phyloP scores from a whole-genome alignment of 2,888 invertebrate genomes.

The Callinectes sapidus region DNA sequence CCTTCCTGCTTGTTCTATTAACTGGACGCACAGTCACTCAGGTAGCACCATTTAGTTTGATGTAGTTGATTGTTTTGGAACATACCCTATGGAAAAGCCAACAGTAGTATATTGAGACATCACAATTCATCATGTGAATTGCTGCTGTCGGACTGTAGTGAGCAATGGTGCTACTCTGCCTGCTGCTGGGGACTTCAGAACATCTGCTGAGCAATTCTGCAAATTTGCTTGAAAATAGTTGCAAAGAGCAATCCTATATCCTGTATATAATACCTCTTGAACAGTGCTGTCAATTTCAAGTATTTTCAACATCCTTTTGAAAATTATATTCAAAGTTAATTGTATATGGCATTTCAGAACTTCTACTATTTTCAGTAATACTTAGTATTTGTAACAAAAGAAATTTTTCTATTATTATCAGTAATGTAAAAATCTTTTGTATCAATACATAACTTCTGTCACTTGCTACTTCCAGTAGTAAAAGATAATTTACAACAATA shows the following conservation, averaged over 20 bases:
- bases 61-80: constrained; percentile 58
- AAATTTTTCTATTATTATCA: neutral
- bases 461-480: constrained; percentile 11
- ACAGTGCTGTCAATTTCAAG: neutral
- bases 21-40: constrained; percentile 56
- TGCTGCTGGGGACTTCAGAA: constrained; percentile 14
- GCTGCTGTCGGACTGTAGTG: constrained; percentile 69
- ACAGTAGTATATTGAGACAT: constrained; percentile 56
- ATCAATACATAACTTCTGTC: neutral
- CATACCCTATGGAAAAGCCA: constrained; percentile 50
- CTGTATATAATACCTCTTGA: constrained; percentile 28
- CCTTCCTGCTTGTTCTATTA: constrained; percentile 12
- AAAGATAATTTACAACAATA: neutral
- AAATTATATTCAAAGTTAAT: constrained; percentile 37
- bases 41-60: constrained; percentile 68
- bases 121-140: constrained; percentile 69
- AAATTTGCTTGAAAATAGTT: constrained; percentile 15
- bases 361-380: neutral
- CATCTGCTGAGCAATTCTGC: constrained; percentile 3
- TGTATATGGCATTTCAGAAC: constrained; percentile 26
- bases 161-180: constrained; percentile 64
- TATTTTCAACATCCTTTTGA: neutral
- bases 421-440: neutral
- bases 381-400: neutral
- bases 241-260: constrained; percentile 25